Base-by-base conservation (phyloP, 2,797 vertebrate genomes). In the Oreochromis mossambicus region DNA sequence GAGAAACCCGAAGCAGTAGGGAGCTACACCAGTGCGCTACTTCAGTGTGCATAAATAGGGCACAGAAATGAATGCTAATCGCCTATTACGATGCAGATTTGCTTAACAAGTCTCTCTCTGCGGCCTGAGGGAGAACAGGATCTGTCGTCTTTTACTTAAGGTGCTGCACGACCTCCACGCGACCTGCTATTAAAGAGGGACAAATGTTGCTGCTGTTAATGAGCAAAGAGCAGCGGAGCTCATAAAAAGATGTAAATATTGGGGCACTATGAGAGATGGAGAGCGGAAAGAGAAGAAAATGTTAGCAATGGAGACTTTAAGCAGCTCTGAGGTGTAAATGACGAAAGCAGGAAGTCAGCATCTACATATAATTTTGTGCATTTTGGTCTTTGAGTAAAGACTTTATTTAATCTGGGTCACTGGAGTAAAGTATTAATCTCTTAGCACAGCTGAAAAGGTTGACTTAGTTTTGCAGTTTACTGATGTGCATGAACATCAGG, bases 51-150 rank as follows among this genome's bases (percentile, higher is more conserved):
- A 48, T 81, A 90, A 93, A 85, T 77, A 77, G 82, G 83, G 82
- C 78, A 32, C 80, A 81, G 86, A 88, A 88, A 93, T 92, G 84
- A 94, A 94, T 92, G 89, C 92, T 93, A 94, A 94, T 93, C 84
- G 52, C 83, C 34, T 68, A 94, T 94, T 94, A 92, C 86, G 19
- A 92, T 93, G 90, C 91, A 94, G 90, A 94, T 94, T 91, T 92
- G 91, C 91, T 93, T 87, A 91, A 87, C 90, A 88, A 83, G 82
- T 58, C 70, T 91, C 82, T 86, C 79, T 73, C 29, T 19, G 75
- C 9, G 50, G 91, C 94, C 92, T 82, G 81, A 70, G 89, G 87
- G 91, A 87, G 78, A 87, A 52, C 80, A 50, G 85, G 87, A 80
- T 50, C 86, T 66, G 82, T 86, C 84, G 87, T 91, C 86, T 92